These are phyloP conservation scores for Heliconius charithonia DNA, from an alignment of 2,888 invertebrate genomes.

Conservation along the genomic window DNA sequence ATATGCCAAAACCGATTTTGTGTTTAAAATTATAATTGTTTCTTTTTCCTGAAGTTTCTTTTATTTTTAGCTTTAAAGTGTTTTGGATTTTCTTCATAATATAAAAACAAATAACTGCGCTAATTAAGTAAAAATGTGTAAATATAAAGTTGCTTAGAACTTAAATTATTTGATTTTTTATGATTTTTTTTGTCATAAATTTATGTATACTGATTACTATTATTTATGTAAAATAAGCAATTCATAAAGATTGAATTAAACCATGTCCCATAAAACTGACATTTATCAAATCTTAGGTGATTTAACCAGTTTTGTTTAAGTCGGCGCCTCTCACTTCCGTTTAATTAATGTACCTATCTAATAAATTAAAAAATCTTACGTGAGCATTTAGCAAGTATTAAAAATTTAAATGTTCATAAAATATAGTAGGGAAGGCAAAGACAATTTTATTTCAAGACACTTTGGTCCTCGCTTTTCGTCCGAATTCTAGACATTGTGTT, in stretches of 20 bases:
- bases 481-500: too few species aligned
- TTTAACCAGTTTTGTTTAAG: background rate
- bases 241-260: slow-evolving; percentile 4
- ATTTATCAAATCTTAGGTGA: slow-evolving; percentile 19
- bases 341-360: slow-evolving; percentile 2
- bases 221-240: background rate
- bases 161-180: background rate
- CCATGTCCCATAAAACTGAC: background rate
- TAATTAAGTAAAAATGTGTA: background rate
- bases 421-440: background rate
- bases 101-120: background rate
- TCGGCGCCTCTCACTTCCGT: slow-evolving; percentile 30
- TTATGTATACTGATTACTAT: background rate
- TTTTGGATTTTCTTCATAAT: background rate
- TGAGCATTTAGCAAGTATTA: background rate
- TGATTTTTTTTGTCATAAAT: background rate
- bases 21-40: background rate
- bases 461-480: too few species aligned
- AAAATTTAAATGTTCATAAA: background rate
- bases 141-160: background rate
- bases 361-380: slow-evolving; percentile 11
- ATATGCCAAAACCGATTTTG: background rate
- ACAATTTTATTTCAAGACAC: background rate
- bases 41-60: background rate
- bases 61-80: background rate